Percentiles rank a stretch among this genome's conserved stretches.
Conservation (phyloP, 2,113 vertebrate species). For the Excalfactoria chinensis region DNA sequence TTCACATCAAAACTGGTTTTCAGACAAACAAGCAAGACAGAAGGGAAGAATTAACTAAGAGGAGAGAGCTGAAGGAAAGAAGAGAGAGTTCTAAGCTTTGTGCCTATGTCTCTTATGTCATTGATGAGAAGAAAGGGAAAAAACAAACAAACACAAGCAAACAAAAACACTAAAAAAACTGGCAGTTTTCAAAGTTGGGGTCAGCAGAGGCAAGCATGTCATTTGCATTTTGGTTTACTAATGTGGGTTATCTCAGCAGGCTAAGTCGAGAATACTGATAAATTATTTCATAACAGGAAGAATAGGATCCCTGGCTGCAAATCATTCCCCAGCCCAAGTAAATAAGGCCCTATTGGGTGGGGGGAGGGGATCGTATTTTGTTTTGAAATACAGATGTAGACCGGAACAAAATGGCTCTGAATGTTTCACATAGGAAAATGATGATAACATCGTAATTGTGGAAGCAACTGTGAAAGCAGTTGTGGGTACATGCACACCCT, state of each 20-base stretch:
- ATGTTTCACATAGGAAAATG: neutral
- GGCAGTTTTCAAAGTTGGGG: constrained; percentile 5
- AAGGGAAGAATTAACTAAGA: neutral
- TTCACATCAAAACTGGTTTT: neutral
- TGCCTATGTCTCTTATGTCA: neutral
- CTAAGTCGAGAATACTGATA: neutral
- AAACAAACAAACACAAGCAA: neutral
- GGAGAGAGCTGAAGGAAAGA: neutral
- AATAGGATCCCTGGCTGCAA: neutral
- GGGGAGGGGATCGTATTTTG: neutral
- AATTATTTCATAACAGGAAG: constrained; percentile 17
- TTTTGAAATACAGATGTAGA: neutral
- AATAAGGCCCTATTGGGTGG: neutral
- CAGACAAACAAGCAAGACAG: neutral
- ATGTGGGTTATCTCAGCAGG: constrained; percentile 11
- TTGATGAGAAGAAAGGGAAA: constrained; percentile 1
- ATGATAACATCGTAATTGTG: neutral
- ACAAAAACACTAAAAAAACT: neutral
- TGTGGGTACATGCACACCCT: accelerated
- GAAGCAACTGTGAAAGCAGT: neutral
- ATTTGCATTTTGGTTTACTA: constrained; percentile 55
- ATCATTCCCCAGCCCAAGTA: neutral
- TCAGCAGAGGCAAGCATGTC: constrained; percentile 3
- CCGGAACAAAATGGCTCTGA: neutral
- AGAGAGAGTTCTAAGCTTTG: constrained; percentile 8